These are phyloP conservation scores for Epistrophella euchroma DNA, from an alignment of 2,888 invertebrate genomes.

Conservation along the genomic window DNA sequence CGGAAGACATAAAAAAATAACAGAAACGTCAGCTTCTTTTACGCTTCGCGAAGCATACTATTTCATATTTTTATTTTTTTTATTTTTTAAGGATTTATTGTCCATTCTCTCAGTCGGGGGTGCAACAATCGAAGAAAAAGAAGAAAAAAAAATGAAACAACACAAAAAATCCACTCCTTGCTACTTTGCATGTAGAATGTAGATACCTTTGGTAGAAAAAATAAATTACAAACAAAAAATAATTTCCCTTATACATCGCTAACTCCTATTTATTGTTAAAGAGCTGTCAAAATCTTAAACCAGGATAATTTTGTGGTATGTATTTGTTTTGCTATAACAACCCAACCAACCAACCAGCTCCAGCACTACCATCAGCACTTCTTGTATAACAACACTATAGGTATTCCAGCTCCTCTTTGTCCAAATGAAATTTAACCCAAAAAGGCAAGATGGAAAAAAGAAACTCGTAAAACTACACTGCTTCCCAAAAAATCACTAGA, in stretches of 20 bases:
- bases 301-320: slow-evolving; percentile 71
- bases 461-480: slow-evolving; percentile 40
- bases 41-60: slow-evolving; percentile 59
- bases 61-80: slow-evolving; percentile 19
- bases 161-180: slow-evolving; percentile 25
- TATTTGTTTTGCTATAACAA: slow-evolving; percentile 53
- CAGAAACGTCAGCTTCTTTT: slow-evolving; percentile 65
- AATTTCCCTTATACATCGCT: slow-evolving; percentile 68
- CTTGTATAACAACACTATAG: slow-evolving; percentile 36
- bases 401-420: slow-evolving; percentile 3
- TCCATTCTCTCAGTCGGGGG: slow-evolving; percentile 24
- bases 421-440: slow-evolving; percentile 54
- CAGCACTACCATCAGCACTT: slow-evolving; percentile 35
- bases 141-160: neutral
- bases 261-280: slow-evolving; percentile 76
- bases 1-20: slow-evolving; percentile 13
- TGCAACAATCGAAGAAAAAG: slow-evolving; percentile 40
- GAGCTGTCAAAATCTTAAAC: slow-evolving; percentile 74
- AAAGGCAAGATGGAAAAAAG: slow-evolving; percentile 37
- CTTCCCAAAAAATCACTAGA: slow-evolving; percentile 60
- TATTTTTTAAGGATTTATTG: slow-evolving; percentile 50
- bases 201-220: neutral
- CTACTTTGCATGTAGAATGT: slow-evolving; percentile 39
- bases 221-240: slow-evolving; percentile 38
- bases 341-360: neutral